Base-by-base conservation (phyloP, 2,888 invertebrate genomes). In the Caenorhabditis angaria region DNA sequence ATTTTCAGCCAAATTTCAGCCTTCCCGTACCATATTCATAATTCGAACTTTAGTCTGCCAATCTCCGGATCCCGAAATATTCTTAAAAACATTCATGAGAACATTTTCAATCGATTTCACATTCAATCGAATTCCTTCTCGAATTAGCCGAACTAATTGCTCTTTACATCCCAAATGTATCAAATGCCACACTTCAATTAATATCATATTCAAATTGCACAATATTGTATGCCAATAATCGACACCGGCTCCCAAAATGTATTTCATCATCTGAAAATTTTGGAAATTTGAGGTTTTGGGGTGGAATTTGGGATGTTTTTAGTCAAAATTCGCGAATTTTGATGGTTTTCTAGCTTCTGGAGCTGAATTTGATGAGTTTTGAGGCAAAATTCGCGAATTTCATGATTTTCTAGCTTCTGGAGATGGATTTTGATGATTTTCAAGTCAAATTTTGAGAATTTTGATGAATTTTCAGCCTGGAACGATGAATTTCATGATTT, bases 41-140 rank as follows among this genome's bases (percentile, higher is more conserved):
- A 63, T 51, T 41, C 71, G 57, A 3, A 64, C 55, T 51, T 73
- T 73, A 14, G 73, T 60, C 0, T 12, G 14, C 55, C 69, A 76
- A 6, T 76, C 75, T 5, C 65, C 61, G 22, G 75, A 60, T 0
- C 70, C 72, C 25, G 48, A 72, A 0, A 76, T 54, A 0, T 70
- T 70, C 24, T 81, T 63, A 20, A 78, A 66, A 10, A 75, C 71
- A 54, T 81, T 84, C 56, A 72, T 63, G 0, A 84, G 41, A 0
- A 80, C 81, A 54, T 78, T 80, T 56, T 84, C 84, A 48, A 84
- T 71, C 59, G 68, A 71, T 14, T 69, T 69, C 4, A 81, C 75
- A 48, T 75, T 81, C n/a, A 66, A 63, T 2, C 65, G 61, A 50
- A 84, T 71, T 6, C 77, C 76, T 54, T 82, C 77, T 25, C 71